Conservation (phyloP, 2,797 vertebrate genomes). For the Amazona ochrocephala region DNA sequence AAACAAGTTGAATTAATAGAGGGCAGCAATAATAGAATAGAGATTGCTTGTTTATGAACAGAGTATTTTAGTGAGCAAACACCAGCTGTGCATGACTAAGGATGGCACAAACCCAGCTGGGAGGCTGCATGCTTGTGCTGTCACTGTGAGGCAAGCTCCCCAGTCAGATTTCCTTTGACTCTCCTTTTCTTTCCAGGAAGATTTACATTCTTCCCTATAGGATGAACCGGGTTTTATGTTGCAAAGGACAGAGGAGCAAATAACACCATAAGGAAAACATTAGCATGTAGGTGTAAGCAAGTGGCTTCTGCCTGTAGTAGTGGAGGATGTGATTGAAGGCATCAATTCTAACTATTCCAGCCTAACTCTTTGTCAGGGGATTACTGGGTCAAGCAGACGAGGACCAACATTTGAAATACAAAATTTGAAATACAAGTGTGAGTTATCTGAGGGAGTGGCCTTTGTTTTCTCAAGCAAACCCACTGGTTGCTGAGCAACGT, state of each 20-base stretch:
- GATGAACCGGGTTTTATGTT: neutral
- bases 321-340: neutral
- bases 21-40: constrained; percentile 67
- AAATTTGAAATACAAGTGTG: neutral
- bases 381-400: neutral
- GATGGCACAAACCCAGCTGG: constrained; percentile 74
- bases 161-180: constrained; percentile 49
- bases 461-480: neutral
- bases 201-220: constrained; percentile 46
- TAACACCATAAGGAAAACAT: constrained; percentile 11
- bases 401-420: neutral
- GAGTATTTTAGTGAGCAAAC: constrained; percentile 74
- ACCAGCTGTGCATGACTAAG: constrained; percentile 75
- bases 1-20: constrained; percentile 75
- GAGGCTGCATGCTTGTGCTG: constrained; percentile 54
- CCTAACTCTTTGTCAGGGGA: neutral
- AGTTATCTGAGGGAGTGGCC: neutral
- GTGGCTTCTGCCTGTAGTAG: neutral
- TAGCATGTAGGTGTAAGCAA: neutral
- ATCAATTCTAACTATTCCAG: neutral
- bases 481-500: neutral
- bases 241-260: neutral
- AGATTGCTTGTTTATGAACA: constrained; percentile 75
- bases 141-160: constrained; percentile 39
- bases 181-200: constrained; percentile 40